Evolutionary conservation across 2,888 invertebrate species (phyloP).

Genomic region (Boloria selene): DNA sequence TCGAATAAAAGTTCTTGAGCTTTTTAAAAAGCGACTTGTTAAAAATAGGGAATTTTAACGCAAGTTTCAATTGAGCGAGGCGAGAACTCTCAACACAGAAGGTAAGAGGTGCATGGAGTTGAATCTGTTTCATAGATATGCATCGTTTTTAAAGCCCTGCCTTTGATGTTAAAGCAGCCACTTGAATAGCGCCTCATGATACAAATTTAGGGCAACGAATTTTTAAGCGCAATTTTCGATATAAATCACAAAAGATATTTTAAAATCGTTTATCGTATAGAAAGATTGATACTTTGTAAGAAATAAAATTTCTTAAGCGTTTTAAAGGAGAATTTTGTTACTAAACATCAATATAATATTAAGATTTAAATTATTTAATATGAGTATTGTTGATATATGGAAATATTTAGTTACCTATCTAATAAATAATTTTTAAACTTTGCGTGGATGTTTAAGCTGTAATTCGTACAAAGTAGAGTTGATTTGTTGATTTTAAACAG

Average conservation of each 20-base stretch:
- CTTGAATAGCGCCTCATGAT: slow-evolving; percentile 57
- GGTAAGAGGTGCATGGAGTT: slow-evolving; percentile 32
- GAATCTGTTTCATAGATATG: slow-evolving; percentile 40
- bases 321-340: too few species aligned
- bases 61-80: slow-evolving; percentile 27
- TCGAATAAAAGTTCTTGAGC: not conserved
- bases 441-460: too few species aligned
- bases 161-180: slow-evolving; percentile 69
- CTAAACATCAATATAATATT: too few species aligned
- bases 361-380: too few species aligned
- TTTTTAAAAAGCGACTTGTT: slow-evolving; percentile 13
- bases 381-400: too few species aligned
- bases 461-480: too few species aligned
- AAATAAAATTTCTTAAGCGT: too few species aligned
- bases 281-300: too few species aligned
- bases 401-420: too few species aligned
- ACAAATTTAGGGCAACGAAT: slow-evolving; percentile 44
- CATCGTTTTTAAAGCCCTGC: slow-evolving; percentile 52
- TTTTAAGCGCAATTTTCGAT: slow-evolving; percentile 27
- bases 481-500: too few species aligned
- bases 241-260: not conserved
- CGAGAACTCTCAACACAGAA: slow-evolving; percentile 31
- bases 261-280: not conserved
- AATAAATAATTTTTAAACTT: too few species aligned
- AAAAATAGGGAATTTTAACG: slow-evolving; percentile 19